phyloP scores from a whole-genome alignment of 2,888 invertebrate species.

The Tetheella fluctuosa region DNA sequence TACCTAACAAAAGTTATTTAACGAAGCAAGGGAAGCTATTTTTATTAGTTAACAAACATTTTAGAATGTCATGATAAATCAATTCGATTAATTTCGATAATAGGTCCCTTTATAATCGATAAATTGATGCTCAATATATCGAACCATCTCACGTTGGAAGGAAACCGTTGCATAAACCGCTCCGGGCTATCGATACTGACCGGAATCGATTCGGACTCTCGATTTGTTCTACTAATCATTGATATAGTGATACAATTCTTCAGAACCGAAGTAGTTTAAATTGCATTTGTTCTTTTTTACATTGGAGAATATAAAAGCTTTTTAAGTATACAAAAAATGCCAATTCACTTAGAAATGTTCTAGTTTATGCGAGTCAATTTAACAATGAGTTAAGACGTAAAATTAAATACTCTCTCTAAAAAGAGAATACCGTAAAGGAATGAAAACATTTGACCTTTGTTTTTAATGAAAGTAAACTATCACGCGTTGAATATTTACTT shows the following conservation, averaged over 20 bases:
- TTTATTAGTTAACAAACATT: neutral
- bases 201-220: slow-evolving; percentile 38
- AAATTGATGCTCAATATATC: slow-evolving; percentile 41
- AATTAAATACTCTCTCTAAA: slow-evolving; percentile 12
- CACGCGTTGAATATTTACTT: neutral
- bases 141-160: slow-evolving; percentile 23
- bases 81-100: slow-evolving; percentile 18
- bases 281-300: neutral
- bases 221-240: slow-evolving; percentile 29
- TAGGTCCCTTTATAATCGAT: slow-evolving; percentile 27
- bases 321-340: slow-evolving; percentile 21
- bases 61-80: neutral
- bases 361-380: neutral
- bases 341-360: slow-evolving; percentile 10
- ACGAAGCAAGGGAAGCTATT: neutral
- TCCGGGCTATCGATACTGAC: slow-evolving; percentile 40
- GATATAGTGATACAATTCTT: slow-evolving; percentile 25
- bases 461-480: slow-evolving; percentile 6
- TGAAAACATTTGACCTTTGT: slow-evolving; percentile 23
- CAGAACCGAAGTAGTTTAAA: slow-evolving; percentile 1
- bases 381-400: neutral
- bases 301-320: too few relatives aligned
- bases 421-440: slow-evolving; percentile 18
- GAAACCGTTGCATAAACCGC: slow-evolving; percentile 43
- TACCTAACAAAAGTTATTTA: too few relatives aligned